Conservation (phyloP, 2,888 invertebrate genomes). For the Pachycephus smyrnensis region DNA sequence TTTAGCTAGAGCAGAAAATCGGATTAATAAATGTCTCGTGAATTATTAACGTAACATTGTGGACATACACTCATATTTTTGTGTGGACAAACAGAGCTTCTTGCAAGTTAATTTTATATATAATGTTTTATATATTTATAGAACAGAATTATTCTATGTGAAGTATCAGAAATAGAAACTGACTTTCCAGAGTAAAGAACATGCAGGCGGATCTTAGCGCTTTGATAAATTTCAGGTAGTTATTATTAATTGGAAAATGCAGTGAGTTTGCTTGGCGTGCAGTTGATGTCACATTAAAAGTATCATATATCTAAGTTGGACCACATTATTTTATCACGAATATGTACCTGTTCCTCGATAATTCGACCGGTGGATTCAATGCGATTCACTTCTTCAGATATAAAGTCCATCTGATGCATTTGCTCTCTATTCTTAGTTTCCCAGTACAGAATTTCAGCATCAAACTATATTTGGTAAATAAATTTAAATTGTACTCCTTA, state of each 20-base stretch:
- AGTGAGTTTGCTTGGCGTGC: background rate
- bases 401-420: conserved; percentile 84
- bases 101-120: conserved; percentile 13
- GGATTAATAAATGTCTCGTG: background rate
- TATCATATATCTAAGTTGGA: background rate
- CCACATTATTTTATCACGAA: conserved; percentile 15
- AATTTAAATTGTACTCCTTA: conserved; percentile 12
- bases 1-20: conserved; percentile 71
- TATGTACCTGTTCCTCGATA: conserved; percentile 82
- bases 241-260: conserved; percentile 1
- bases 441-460: conserved; percentile 92
- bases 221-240: background rate
- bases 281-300: background rate
- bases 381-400: conserved; percentile 84
- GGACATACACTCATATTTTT: background rate
- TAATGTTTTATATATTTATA: background rate
- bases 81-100: too few relatives aligned
- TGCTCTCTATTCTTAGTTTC: conserved; percentile 91
- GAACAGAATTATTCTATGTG: conserved; percentile 3
- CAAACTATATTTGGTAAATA: conserved; percentile 72
- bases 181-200: background rate
- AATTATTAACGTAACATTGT: background rate
- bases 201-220: background rate
- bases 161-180: background rate
- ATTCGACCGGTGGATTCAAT: conserved; percentile 82